Evolutionary conservation across 2,113 vertebrate species (phyloP).

Genomic region (Eublepharis macularius): DNA sequence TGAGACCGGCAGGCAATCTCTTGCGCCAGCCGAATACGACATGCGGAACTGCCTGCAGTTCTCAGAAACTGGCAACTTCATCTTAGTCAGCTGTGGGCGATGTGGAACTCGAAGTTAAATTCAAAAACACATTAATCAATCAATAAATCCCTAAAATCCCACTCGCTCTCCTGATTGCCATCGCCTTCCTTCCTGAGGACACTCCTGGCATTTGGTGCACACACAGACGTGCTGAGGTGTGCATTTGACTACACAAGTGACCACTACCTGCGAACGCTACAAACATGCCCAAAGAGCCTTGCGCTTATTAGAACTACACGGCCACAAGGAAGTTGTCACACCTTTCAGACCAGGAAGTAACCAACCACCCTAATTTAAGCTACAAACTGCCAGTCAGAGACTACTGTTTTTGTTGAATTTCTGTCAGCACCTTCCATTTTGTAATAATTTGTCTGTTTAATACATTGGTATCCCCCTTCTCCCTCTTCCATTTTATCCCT

Average conservation of each 20-base stretch:
- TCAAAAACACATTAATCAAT: slow-evolving; percentile 68
- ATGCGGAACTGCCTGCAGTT: slow-evolving; percentile 32
- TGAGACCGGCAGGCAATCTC: neutral
- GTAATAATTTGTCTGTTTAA: neutral
- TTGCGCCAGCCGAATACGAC: fast-evolving
- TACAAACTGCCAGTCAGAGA: neutral
- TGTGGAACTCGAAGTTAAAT: slow-evolving; percentile 41
- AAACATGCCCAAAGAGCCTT: slow-evolving; percentile 29
- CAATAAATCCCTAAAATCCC: slow-evolving; percentile 66
- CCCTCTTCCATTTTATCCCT: too few species aligned
- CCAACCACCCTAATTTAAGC: slow-evolving; percentile 33
- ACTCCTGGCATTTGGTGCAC: slow-evolving; percentile 44
- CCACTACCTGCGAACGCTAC: slow-evolving; percentile 46
- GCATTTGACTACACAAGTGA: slow-evolving; percentile 60
- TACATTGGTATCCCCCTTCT: too few species aligned
- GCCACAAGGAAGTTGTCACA: slow-evolving; percentile 19
- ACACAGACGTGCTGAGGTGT: slow-evolving; percentile 26
- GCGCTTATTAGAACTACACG: slow-evolving; percentile 6
- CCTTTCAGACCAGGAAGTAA: slow-evolving; percentile 51
- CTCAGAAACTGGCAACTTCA: slow-evolving; percentile 61
- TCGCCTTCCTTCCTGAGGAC: slow-evolving; percentile 45
- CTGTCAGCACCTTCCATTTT: neutral
- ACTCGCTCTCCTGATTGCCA: slow-evolving; percentile 52
- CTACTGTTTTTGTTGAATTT: neutral
- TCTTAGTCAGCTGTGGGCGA: slow-evolving; percentile 71